A percentile compares a stretch with the other conserved stretches of the same genome.
These are phyloP conservation scores for Tridacna crocea DNA, from an alignment of 2,888 invertebrate genomes.

Conservation along the genomic window DNA sequence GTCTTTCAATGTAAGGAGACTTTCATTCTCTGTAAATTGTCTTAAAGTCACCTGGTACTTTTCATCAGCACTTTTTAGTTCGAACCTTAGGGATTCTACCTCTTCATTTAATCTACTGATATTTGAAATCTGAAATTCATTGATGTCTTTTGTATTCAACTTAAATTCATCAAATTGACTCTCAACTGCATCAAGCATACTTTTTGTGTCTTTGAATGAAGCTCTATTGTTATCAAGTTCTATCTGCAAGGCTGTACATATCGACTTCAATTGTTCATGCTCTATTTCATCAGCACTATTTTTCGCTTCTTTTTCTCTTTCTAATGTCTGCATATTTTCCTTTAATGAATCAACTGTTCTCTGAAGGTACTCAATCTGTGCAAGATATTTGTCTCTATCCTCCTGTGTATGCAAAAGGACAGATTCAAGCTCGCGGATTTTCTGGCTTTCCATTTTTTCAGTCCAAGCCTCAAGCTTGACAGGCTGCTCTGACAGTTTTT, in stretches of 20 bases:
- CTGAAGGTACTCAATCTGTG: constrained; percentile 25
- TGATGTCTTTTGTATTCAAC: constrained; percentile 21
- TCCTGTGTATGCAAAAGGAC: constrained; percentile 40
- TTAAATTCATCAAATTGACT: constrained; percentile 7
- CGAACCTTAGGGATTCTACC: constrained; percentile 21
- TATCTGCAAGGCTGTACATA: constrained; percentile 12
- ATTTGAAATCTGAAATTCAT: constrained; percentile 18
- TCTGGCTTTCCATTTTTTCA: not conserved
- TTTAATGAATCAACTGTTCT: not conserved
- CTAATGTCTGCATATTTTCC: not conserved
- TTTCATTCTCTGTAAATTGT: constrained; percentile 42
- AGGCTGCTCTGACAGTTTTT: constrained; percentile 18
- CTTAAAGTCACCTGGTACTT: constrained; percentile 61
- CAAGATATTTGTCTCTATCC: constrained; percentile 37
- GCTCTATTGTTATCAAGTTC: constrained; percentile 12
- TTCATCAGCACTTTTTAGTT: constrained; percentile 60
- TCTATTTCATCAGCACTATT: not conserved
- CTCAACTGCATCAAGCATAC: not conserved
- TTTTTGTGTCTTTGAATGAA: not conserved
- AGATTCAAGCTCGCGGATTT: constrained; percentile 29
- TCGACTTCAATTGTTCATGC: constrained; percentile 1
- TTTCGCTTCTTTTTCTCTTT: constrained; percentile 1
- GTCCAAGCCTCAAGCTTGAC: not conserved
- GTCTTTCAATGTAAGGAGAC: constrained; percentile 41
- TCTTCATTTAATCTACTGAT: constrained; percentile 23